Evolutionary conservation across 2,888 invertebrate genomes (phyloP).

Genomic region (Tanytarsus gracilentus): DNA sequence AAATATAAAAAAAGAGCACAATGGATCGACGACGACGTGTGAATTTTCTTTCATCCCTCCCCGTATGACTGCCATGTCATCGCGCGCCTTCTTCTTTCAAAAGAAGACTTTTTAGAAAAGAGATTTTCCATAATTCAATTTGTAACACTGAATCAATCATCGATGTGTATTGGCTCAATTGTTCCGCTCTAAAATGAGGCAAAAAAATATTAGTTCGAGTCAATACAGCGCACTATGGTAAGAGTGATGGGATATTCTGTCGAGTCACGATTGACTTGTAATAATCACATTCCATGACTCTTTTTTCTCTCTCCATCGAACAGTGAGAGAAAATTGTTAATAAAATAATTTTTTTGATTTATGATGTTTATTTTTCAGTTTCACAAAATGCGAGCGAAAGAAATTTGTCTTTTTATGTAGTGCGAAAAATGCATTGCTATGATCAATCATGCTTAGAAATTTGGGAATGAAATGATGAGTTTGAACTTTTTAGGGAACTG

Average conservation of each 20-base stretch:
- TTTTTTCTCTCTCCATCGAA: background rate
- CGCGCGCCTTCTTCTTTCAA: too few species aligned
- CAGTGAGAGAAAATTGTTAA: background rate
- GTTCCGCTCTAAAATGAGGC: too few species aligned
- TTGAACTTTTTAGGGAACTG: background rate
- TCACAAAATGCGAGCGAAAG: too few species aligned
- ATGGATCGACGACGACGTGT: too few species aligned
- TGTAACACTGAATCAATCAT: background rate
- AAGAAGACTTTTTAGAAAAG: too few species aligned
- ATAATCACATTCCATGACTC: background rate
- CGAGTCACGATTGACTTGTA: background rate
- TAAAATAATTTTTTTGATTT: background rate
- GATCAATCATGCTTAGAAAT: conserved; percentile 11
- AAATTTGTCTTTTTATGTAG: background rate
- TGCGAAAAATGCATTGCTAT: background rate
- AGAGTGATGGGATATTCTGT: background rate
- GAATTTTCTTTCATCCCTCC: too few species aligned
- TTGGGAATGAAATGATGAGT: background rate
- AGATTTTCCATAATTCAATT: background rate
- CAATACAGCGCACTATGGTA: too few species aligned
- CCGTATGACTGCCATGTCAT: too few species aligned
- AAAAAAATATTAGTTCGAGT: too few species aligned
- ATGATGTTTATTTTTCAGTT: background rate
- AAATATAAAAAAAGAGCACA: too few species aligned
- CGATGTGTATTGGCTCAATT: too few species aligned